Evolutionary conservation across 2,113 vertebrate genomes (phyloP).

Genomic region (Mungos mungo): DNA sequence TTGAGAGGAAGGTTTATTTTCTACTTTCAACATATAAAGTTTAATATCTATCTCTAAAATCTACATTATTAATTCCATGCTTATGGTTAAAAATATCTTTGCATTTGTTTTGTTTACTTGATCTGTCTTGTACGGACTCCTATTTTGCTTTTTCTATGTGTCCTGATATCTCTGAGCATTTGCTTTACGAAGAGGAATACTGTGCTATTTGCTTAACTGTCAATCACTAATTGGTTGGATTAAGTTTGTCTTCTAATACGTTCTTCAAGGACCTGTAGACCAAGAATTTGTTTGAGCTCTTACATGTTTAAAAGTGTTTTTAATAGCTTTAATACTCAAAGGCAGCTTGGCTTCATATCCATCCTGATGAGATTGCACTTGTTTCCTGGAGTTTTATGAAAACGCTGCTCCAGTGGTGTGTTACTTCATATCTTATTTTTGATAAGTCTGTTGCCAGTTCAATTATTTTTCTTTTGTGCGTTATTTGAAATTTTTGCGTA

Average conservation of each 20-base stretch:
- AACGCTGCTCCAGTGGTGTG: background rate
- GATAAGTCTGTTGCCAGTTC: background rate
- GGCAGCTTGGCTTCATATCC: background rate
- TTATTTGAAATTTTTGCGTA: background rate
- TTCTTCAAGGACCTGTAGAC: background rate
- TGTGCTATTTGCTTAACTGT: background rate
- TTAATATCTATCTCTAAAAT: background rate
- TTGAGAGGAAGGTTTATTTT: background rate
- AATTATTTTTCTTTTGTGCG: background rate
- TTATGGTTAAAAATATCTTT: background rate
- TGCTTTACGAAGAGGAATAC: background rate
- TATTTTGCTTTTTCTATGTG: background rate
- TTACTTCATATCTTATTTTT: background rate
- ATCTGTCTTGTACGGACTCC: background rate
- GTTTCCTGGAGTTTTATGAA: background rate
- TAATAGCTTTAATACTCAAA: background rate
- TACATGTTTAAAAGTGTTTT: background rate
- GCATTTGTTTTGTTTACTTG: background rate
- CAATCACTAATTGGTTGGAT: background rate
- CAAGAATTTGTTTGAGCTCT: background rate
- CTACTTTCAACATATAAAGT: background rate
- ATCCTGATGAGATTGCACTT: background rate
- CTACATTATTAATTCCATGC: background rate
- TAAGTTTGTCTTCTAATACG: background rate
- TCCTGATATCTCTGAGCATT: background rate